Evolutionary conservation across 2,113 vertebrate species (phyloP).

Genomic region (Periophthalmus modestus): DNA sequence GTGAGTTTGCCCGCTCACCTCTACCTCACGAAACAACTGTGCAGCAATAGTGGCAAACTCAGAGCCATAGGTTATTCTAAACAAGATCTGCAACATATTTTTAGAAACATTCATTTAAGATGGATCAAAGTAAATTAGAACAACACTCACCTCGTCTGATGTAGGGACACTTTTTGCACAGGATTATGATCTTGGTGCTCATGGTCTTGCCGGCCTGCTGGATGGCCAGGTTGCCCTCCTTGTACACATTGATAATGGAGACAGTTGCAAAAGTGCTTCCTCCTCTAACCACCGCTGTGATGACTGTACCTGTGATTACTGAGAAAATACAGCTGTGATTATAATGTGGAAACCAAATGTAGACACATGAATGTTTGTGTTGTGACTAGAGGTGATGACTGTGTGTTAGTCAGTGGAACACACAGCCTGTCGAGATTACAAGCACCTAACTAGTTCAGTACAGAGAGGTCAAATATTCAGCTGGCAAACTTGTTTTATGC

Average conservation of each 20-base stretch:
- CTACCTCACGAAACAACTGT: constrained; percentile 12
- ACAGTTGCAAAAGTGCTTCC: constrained; percentile 89
- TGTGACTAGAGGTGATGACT: constrained; percentile 4
- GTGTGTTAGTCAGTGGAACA: background rate
- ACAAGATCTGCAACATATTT: constrained; percentile 12
- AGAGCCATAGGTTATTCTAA: constrained; percentile 58
- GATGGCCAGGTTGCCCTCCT: constrained; percentile 90
- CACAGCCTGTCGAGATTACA: background rate
- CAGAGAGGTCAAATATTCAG: background rate
- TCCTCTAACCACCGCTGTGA: constrained; percentile 79
- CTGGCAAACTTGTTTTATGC: background rate
- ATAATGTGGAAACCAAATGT: background rate
- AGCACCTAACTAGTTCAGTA: background rate
- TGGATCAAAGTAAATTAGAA: background rate
- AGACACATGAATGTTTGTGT: background rate
- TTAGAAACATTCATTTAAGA: background rate
- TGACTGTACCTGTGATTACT: constrained; percentile 92
- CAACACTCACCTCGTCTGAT: constrained; percentile 89
- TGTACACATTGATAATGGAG: constrained; percentile 94
- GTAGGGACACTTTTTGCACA: constrained; percentile 94
- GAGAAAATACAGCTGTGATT: constrained; percentile 15
- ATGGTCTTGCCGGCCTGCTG: constrained; percentile 96
- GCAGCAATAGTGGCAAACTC: constrained; percentile 62
- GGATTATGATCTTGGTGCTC: constrained; percentile 89
- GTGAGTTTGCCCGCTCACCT: constrained; percentile 72